phyloP scores from a whole-genome alignment of 2,113 vertebrate genomes.

The Orycteropus afer region DNA sequence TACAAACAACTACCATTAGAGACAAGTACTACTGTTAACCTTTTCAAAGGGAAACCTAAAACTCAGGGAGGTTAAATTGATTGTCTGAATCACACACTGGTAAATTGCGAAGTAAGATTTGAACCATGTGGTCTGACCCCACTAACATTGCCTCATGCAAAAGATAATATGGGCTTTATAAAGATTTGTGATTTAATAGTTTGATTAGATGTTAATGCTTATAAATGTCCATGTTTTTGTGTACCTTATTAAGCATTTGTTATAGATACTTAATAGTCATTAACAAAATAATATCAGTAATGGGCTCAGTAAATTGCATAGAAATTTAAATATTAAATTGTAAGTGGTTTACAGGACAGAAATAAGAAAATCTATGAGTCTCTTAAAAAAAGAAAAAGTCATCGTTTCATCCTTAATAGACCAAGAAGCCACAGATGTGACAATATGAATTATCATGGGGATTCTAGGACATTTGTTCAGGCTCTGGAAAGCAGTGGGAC shows the following conservation, averaged over 20 bases:
- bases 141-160: neutral
- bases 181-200: conserved; percentile 7
- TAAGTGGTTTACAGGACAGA: neutral
- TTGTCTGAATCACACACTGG: neutral
- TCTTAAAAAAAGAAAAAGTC: neutral
- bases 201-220: neutral
- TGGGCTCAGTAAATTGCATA: neutral
- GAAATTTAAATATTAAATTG: neutral
- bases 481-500: neutral
- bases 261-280: neutral
- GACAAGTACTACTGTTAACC: neutral
- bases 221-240: neutral
- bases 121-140: neutral
- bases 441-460: neutral
- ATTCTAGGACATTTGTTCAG: neutral
- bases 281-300: neutral
- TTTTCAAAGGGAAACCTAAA: neutral
- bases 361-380: neutral
- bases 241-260: neutral
- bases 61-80: neutral
- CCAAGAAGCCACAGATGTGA: neutral
- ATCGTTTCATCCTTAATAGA: neutral
- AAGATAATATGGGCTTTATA: neutral
- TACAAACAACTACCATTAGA: neutral
- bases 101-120: neutral